phyloP scores from a whole-genome alignment of 2,113 vertebrate genomes.

The Jaculus jaculus region DNA sequence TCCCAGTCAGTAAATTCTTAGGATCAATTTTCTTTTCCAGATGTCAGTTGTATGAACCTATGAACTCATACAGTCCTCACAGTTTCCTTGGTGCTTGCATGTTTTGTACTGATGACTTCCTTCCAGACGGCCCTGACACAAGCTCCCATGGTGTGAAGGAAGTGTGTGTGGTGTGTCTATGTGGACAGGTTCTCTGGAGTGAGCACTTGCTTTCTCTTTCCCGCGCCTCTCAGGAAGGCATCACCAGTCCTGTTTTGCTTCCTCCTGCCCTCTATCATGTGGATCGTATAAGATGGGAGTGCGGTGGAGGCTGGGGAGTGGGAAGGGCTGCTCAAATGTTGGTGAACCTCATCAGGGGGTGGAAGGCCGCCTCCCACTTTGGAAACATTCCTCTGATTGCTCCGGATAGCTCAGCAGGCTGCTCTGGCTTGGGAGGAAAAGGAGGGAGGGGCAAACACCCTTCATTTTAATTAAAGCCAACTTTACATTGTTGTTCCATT shows the following conservation, averaged over 20 bases:
- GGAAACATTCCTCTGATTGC: constrained; percentile 70
- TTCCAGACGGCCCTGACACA: neutral
- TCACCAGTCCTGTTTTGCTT: neutral
- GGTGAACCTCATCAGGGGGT: constrained; percentile 24
- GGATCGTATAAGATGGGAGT: constrained; percentile 38
- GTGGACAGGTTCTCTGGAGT: neutral
- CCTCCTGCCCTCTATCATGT: constrained; percentile 27
- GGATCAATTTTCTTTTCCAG: neutral
- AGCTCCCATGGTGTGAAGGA: neutral
- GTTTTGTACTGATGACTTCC: neutral
- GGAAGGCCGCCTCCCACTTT: constrained; percentile 39
- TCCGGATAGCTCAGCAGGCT: constrained; percentile 75
- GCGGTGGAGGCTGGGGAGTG: neutral
- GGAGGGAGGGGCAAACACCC: constrained; percentile 85
- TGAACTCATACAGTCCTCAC: neutral
- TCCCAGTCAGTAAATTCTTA: neutral
- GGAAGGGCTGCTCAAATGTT: neutral
- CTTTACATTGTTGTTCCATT: constrained; percentile 81
- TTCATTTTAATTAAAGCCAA: constrained; percentile 82
- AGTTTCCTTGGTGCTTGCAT: neutral
- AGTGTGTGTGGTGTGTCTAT: neutral
- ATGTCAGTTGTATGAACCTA: neutral
- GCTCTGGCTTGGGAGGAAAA: constrained; percentile 68
- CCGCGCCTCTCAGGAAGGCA: neutral
- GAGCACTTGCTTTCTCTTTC: neutral